Evolutionary conservation across 2,113 vertebrate species (phyloP).

Genomic region (Atrichornis clamosus): DNA sequence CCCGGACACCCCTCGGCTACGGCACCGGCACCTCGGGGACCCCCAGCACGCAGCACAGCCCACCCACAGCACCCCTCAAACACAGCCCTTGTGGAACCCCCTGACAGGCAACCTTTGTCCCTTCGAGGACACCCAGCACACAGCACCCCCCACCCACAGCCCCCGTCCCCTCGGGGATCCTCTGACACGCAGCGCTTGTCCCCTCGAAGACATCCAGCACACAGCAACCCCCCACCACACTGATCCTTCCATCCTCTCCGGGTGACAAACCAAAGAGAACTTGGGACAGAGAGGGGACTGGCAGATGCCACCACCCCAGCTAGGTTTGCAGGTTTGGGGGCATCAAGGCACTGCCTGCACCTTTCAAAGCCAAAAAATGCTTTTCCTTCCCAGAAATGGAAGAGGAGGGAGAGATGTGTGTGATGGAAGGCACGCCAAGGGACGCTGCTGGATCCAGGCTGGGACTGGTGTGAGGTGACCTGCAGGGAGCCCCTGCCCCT

Average conservation of each 20-base stretch:
- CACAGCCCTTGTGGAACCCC: no score
- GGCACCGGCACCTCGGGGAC: not conserved
- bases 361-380: not conserved
- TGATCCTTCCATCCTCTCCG: not conserved
- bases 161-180: not conserved
- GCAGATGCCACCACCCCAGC: not conserved
- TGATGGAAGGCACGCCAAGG: not conserved
- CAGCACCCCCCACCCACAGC: not conserved
- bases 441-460: not conserved
- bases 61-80: no score
- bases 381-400: not conserved
- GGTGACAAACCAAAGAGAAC: not conserved
- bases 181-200: accelerated
- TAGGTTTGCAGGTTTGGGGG: not conserved
- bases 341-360: not conserved
- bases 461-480: not conserved
- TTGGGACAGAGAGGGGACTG: no score
- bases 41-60: not conserved
- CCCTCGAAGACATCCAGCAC: not conserved
- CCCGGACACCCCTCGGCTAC: not conserved
- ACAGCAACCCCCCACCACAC: not conserved
- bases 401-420: no score
- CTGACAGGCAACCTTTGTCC: no score
- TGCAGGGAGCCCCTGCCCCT: not conserved
- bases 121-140: not conserved